These are phyloP conservation scores for Dicentrarchus labrax DNA, from an alignment of 2,113 vertebrate species.

Conservation along the genomic window DNA sequence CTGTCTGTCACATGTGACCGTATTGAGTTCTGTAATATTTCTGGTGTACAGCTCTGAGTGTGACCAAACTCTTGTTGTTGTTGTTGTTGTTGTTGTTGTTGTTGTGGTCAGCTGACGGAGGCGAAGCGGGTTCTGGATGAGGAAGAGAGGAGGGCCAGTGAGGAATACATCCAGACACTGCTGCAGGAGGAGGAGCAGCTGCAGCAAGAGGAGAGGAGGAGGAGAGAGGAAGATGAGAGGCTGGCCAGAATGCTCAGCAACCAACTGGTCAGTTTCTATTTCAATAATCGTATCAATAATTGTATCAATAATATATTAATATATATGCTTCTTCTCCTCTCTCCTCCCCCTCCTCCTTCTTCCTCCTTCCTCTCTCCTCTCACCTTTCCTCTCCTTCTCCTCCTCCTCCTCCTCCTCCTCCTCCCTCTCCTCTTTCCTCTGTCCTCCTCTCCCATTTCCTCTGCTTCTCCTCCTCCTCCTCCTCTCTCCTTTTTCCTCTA, in stretches of 20 bases:
- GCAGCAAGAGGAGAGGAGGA: constrained; percentile 80
- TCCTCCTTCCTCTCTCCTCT: neutral
- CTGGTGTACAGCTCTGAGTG: too few species aligned
- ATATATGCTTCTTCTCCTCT: too few species aligned
- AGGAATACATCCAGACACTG: constrained; percentile 90
- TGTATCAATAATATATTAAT: too few species aligned
- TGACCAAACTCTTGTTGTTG: too few species aligned
- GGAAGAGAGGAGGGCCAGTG: constrained; percentile 90
- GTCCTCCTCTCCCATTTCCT: rapidly evolving
- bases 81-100: neutral
- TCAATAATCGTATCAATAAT: too few species aligned
- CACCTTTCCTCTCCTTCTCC: too few species aligned
- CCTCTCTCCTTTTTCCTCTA: too few species aligned
- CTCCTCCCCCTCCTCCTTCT: too few species aligned
- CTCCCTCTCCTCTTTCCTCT: rapidly evolving
- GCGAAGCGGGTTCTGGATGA: constrained; percentile 88
- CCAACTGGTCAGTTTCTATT: constrained; percentile 84
- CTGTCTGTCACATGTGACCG: too few species aligned
- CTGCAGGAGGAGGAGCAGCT: constrained; percentile 88
- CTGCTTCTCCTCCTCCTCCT: too few species aligned
- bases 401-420: too few species aligned
- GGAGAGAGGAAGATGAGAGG: constrained; percentile 87
- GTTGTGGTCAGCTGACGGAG: constrained; percentile 85
- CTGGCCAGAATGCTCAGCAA: constrained; percentile 88
- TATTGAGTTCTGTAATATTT: too few species aligned